Percentiles rank a stretch among this genome's conserved stretches.
These are phyloP conservation scores for Anthrax anthrax DNA, from an alignment of 2,888 invertebrate species.

Conservation along the genomic window DNA sequence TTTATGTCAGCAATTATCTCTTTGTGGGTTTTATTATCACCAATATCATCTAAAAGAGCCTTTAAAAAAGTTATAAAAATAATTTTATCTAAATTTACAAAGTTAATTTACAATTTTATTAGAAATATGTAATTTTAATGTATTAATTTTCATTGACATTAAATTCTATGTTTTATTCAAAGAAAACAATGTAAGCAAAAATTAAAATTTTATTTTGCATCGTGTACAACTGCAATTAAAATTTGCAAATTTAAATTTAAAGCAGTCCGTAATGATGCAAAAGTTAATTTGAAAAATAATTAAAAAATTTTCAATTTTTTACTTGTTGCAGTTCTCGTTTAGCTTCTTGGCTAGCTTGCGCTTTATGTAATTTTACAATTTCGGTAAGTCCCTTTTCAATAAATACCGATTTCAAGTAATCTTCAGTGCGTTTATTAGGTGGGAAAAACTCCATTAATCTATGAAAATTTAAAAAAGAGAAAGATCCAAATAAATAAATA, in stretches of 20 bases:
- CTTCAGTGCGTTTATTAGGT: slow-evolving; percentile 82
- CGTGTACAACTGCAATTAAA: slow-evolving; percentile 4
- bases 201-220: slow-evolving; percentile 10
- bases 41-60: slow-evolving; percentile 71
- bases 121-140: neutral
- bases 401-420: slow-evolving; percentile 68
- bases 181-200: slow-evolving; percentile 11
- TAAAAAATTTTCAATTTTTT: too few species aligned
- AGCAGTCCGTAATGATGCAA: slow-evolving; percentile 9
- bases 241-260: neutral
- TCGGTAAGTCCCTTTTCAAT: slow-evolving; percentile 65
- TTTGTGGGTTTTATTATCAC: slow-evolving; percentile 71
- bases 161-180: neutral
- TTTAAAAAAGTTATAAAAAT: slow-evolving; percentile 22
- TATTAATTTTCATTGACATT: slow-evolving; percentile 10
- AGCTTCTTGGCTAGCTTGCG: slow-evolving; percentile 70
- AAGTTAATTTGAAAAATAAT: neutral
- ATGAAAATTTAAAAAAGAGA: slow-evolving; percentile 12
- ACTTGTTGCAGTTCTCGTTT: slow-evolving; percentile 62
- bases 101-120: neutral
- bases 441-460: slow-evolving; percentile 90
- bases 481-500: neutral
- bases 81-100: neutral
- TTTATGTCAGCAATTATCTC: slow-evolving; percentile 75
- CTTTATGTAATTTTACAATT: slow-evolving; percentile 66